Evolutionary conservation across 2,113 vertebrate species (phyloP).

Genomic region (Triplophysa siluroides): DNA sequence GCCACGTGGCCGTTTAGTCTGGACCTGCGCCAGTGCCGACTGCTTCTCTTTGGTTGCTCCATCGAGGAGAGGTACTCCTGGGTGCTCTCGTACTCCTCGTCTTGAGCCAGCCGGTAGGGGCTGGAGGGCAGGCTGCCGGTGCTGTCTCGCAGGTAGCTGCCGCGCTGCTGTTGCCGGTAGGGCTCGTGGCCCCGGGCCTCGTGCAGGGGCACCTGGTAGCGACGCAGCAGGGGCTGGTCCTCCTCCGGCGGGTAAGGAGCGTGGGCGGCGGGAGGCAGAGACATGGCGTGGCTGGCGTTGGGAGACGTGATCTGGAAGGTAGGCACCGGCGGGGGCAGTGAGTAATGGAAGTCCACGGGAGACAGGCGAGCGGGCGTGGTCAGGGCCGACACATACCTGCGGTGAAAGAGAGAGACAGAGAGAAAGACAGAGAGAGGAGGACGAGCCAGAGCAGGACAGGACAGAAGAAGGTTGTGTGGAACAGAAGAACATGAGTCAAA

Average conservation of each 20-base stretch:
- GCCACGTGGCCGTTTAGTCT: slow-evolving; percentile 92
- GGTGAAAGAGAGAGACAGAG: slow-evolving; percentile 22
- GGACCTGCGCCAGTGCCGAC: slow-evolving; percentile 85
- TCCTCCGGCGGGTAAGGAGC: slow-evolving; percentile 85
- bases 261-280: slow-evolving; percentile 88
- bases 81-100: slow-evolving; percentile 96
- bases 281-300: slow-evolving; percentile 89
- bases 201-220: slow-evolving; percentile 84
- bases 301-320: slow-evolving; percentile 97
- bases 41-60: slow-evolving; percentile 84
- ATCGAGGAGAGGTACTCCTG: slow-evolving; percentile 92
- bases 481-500: slow-evolving; percentile 31
- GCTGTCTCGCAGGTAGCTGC: slow-evolving; percentile 89
- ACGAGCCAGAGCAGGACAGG: not conserved
- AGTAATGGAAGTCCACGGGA: slow-evolving; percentile 95
- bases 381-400: slow-evolving; percentile 95
- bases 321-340: slow-evolving; percentile 90
- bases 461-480: slow-evolving; percentile 25
- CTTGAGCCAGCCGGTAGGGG: slow-evolving; percentile 89
- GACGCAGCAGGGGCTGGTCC: slow-evolving; percentile 88
- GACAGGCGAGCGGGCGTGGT: slow-evolving; percentile 95
- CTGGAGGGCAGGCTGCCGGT: slow-evolving; percentile 93
- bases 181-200: slow-evolving; percentile 88
- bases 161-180: slow-evolving; percentile 87
- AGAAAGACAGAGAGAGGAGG: not conserved